Evolutionary conservation across 1,140 invertebrate species (phyloP).

Genomic region (Campodea augens): DNA sequence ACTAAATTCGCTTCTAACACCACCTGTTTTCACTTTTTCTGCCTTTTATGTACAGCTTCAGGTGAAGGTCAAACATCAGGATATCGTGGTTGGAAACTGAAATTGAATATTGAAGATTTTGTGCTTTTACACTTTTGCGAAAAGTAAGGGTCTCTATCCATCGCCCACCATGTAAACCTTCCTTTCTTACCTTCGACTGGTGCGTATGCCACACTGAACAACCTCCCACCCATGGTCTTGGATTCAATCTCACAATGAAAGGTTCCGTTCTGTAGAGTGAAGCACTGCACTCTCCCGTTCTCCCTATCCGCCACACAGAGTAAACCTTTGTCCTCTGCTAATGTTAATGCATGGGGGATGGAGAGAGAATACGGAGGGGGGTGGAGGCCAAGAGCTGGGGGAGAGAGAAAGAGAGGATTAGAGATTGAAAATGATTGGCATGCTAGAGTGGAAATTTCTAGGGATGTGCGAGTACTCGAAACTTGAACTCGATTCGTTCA

Average conservation of each 20-base stretch:
- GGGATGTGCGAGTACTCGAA: no score
- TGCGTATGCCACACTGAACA: conserved; percentile 48
- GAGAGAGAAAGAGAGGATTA: conserved; percentile 10
- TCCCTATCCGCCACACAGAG: conserved; percentile 82
- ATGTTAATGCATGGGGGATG: conserved; percentile 63
- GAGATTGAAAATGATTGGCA: conserved; percentile 3
- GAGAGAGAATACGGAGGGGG: conserved; percentile 36
- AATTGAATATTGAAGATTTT: no score
- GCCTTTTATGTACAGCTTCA: no score
- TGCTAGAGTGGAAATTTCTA: background rate
- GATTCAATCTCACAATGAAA: conserved; percentile 29
- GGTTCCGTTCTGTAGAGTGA: conserved; percentile 38
- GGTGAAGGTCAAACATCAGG: no score
- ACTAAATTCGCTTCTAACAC: no score
- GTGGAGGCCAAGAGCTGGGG: conserved; percentile 15
- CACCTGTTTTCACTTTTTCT: no score
- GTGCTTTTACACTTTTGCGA: no score
- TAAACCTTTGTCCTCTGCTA: conserved; percentile 48
- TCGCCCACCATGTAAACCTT: no score
- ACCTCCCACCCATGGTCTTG: conserved; percentile 35
- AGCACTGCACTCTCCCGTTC: conserved; percentile 69
- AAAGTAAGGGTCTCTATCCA: no score
- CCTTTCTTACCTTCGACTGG: conserved; percentile 24
- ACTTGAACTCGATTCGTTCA: no score
- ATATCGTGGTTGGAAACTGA: no score